Evolutionary conservation across 2,888 invertebrate genomes (phyloP).

Genomic region (Tineola bisselliella): DNA sequence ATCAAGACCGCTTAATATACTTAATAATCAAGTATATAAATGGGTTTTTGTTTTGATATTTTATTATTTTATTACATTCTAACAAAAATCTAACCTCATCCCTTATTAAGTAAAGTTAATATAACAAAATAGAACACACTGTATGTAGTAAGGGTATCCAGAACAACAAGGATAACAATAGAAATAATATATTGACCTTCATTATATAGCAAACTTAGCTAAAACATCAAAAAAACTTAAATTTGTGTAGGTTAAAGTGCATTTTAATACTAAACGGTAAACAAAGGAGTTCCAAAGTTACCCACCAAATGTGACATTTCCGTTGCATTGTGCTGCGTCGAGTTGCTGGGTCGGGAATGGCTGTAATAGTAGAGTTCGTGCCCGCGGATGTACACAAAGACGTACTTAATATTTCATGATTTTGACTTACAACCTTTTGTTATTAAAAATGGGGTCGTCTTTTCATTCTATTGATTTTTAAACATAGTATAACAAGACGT

Average conservation of each 20-base stretch:
- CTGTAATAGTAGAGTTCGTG: neutral
- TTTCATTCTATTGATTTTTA: neutral
- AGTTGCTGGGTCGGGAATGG: neutral
- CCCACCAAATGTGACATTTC: neutral
- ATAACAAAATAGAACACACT: no score
- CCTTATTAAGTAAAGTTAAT: no score
- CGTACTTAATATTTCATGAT: neutral
- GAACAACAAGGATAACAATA: no score
- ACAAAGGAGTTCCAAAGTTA: neutral
- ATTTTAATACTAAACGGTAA: neutral
- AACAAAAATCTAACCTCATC: no score
- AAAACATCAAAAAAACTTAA: neutral
- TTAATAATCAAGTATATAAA: no score
- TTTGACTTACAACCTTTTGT: constrained; percentile 3
- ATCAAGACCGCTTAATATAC: no score
- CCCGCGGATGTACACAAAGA: neutral
- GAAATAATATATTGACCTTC: no score
- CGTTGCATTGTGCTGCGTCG: neutral
- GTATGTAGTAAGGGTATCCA: no score
- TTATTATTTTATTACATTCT: no score
- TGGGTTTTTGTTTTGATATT: no score
- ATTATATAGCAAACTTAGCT: no score
- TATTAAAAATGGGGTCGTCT: neutral
- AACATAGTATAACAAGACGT: no score
- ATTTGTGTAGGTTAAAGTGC: neutral